These are phyloP conservation scores for Drosophila dives DNA, from an alignment of 2,888 invertebrate species.

Conservation along the genomic window DNA sequence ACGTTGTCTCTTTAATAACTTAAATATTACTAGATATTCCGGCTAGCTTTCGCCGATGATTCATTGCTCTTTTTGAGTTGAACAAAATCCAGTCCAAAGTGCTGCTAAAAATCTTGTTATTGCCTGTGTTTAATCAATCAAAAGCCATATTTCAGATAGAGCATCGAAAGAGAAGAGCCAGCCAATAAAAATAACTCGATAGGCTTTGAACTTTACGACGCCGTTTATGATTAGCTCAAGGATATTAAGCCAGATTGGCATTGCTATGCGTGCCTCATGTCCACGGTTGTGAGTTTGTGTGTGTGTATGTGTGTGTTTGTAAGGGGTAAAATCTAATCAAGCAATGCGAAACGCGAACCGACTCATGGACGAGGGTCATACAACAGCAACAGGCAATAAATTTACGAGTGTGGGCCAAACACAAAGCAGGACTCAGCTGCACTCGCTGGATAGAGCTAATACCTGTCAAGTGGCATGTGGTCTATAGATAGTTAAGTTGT, in stretches of 20 bases:
- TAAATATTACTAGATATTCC: background rate
- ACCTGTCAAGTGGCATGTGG: slow-evolving; percentile 7
- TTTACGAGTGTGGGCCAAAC: slow-evolving; percentile 38
- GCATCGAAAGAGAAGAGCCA: slow-evolving; percentile 22
- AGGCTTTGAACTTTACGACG: slow-evolving; percentile 68
- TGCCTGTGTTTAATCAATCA: background rate
- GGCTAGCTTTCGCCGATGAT: background rate
- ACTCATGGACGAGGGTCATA: slow-evolving; percentile 51
- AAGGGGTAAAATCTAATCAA: slow-evolving; percentile 63
- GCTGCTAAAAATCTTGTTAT: background rate
- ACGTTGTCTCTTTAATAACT: background rate
- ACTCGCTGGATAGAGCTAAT: background rate
- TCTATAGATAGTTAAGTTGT: background rate
- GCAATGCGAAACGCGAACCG: slow-evolving; percentile 68
- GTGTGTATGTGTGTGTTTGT: slow-evolving; percentile 32
- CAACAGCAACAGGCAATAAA: slow-evolving; percentile 60
- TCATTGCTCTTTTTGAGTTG: background rate
- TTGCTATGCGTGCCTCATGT: slow-evolving; percentile 23
- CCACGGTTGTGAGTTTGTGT: background rate
- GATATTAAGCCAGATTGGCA: slow-evolving; percentile 35
- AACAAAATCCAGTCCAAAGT: background rate
- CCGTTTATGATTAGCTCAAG: slow-evolving; percentile 39
- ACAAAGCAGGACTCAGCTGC: slow-evolving; percentile 16
- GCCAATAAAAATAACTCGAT: slow-evolving; percentile 61
- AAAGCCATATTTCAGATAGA: slow-evolving; percentile 8